phyloP scores from a whole-genome alignment of 1,140 invertebrate species.

The Belonocnema kinseyi region DNA sequence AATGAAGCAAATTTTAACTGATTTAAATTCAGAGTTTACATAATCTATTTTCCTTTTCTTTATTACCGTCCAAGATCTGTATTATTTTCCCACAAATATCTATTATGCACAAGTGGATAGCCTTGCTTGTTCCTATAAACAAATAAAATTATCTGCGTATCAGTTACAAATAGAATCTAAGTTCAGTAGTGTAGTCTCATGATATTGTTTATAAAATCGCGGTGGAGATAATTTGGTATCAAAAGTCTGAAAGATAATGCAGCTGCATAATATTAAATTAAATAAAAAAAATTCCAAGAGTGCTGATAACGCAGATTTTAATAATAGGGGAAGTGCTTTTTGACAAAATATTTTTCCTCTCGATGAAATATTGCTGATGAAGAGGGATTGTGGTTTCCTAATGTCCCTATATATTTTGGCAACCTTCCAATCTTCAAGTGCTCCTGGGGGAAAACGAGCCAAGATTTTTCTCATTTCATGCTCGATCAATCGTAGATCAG shows the following conservation, averaged over 20 bases:
- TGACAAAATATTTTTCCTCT: not conserved
- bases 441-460: not conserved
- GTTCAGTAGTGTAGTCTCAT: not conserved
- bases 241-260: slow-evolving; percentile 1
- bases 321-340: not conserved
- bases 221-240: not conserved
- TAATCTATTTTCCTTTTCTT: too few species aligned
- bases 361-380: not conserved
- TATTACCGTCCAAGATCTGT: too few species aligned
- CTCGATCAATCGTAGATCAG: not conserved
- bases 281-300: not conserved
- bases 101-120: too few species aligned
- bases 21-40: too few species aligned
- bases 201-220: slow-evolving; percentile 7
- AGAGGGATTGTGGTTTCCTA: too few species aligned
- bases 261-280: not conserved
- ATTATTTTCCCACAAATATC: too few species aligned
- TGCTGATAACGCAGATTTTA: not conserved
- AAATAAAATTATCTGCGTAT: not conserved
- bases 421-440: not conserved
- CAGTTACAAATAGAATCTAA: slow-evolving; percentile 10
- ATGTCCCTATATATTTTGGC: slow-evolving; percentile 4
- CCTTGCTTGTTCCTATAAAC: not conserved
- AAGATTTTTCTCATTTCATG: slow-evolving; percentile 7
- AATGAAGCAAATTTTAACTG: too few species aligned